Base-by-base conservation (phyloP, 2,888 invertebrate genomes). In the Archips xylosteana region DNA sequence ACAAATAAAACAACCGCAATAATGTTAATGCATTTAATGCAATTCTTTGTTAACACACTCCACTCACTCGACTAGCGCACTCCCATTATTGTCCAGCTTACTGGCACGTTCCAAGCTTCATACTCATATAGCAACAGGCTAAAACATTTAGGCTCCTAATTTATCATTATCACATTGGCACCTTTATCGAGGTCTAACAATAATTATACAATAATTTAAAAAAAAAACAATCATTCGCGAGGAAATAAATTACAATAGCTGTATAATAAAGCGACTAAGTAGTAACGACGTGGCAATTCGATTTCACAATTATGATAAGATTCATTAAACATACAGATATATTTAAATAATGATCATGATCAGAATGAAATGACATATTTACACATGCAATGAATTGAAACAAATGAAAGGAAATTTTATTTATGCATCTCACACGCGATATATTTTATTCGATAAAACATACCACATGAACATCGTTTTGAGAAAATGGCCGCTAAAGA, bases 111-210 rank as follows among this genome's bases (percentile, higher is more conserved):
- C 10, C 83, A 84, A 83, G 82, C 86, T 85, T 82, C 80, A 81
- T 73, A 75, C 62, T 71, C 84, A 83, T 81, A 82, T 80, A 67
- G 77, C 79, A 87, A 86, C 84, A 85, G 82, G 80, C 83, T 85
- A 57, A 49, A 89, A 87, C 84, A 87, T 79, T 90, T 92, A 92
- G 92, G 92, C 91, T 90, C 82, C 87, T 88, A 90, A 91, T 88
- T 89, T 94, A 94, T 94, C 94, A 94, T 89, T 94, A 94, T 94
- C 94, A 94, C 94, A 93, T 94, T 92, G 92, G 92, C 93, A 92
- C 92, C 92, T 73, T 73, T 90, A 91, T 85, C 78, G 87, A 91
- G 89, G 88, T 90, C 88, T 89, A 89, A 86, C 82, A 87, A 85
- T 82, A 87, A 90, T 84, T 65, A 70, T 83, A 87, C 83, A 87